Evolutionary conservation across 2,113 vertebrate species (phyloP), one percentile per base, ranked within the genome.

Genomic region (Sebastes schlegelii): DNA sequence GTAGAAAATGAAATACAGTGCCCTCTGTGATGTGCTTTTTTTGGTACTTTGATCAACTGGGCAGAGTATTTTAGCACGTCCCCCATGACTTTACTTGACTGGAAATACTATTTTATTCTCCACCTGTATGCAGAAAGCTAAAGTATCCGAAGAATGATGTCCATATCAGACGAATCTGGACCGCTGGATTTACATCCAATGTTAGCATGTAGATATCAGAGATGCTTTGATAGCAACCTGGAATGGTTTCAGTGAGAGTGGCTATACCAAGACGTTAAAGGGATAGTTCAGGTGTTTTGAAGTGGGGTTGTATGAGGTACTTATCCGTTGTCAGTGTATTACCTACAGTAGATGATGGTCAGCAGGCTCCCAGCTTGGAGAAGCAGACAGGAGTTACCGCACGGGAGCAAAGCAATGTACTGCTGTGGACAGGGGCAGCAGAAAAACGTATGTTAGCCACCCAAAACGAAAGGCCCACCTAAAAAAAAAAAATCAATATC

Each of bases 1-100:
- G 51, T 58, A 62, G 73, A 48, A 76, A 61, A 65, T 72, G 70
- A 72, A 79, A 78, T 40, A 12, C 9, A 40, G 17, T 17, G 34
- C 12, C 40, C 48, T 46, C 45, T 77, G 46, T 63, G 42, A 77
- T 71, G 64, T 60, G 26, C 21, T 58, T 80, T 67, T 62, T 26
- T 26, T 26, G 26, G 40, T 64, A 57, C 78, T 69, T 52, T 34
- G 48, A 84, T 81, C 65, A 71, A 26, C 51, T 19, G 23, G 23
- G 42, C 61, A 16, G 62, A 62, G 42, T 5, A 46, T 34, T 26
- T 26, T 16, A 72, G 58, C 16, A 23, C 63, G 77, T 54, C 21
- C 48, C 11, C 8, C 16, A 34, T 54, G 43, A 48, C 45, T 65
- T 51, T 51, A 45, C 42, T 17, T 45, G 9, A 63, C 77, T 78